A percentile compares a stretch with the other conserved stretches of the same genome.
Conservation (phyloP, 2,888 invertebrate species). For the Plebejus argus region DNA sequence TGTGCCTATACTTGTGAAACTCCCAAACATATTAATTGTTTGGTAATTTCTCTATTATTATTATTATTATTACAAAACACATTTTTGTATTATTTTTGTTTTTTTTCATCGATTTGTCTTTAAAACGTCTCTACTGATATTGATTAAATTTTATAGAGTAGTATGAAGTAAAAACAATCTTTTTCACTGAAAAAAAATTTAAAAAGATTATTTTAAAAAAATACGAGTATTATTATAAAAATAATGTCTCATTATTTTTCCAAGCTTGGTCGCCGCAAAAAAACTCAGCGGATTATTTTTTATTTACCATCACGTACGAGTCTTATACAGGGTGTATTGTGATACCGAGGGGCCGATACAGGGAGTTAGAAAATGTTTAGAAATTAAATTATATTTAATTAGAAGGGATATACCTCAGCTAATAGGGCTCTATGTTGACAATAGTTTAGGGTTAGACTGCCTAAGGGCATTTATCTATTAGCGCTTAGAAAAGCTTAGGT, state of each 20-base stretch:
- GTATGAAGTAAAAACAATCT: too few species aligned
- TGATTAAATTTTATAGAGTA: too few species aligned
- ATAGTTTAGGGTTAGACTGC: constrained; percentile 15
- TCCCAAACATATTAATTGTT: too few species aligned
- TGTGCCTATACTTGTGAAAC: too few species aligned
- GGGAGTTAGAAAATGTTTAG: constrained; percentile 32
- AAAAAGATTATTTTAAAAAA: too few species aligned
- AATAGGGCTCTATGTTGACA: constrained; percentile 11
- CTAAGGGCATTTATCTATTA: constrained; percentile 10
- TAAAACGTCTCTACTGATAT: too few species aligned
- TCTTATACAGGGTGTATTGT: constrained; percentile 46
- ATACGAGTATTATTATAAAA: too few species aligned
- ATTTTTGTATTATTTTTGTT: too few species aligned
- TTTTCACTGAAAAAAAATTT: too few species aligned
- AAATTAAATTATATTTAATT: constrained; percentile 33
- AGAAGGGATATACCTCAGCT: background rate
- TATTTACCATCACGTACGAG: constrained; percentile 51
- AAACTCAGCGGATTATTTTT: constrained; percentile 51
- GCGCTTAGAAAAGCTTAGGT: constrained; percentile 8
- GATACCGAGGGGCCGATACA: constrained; percentile 46
- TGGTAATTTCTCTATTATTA: too few species aligned
- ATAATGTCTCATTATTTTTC: background rate
- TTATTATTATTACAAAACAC: too few species aligned
- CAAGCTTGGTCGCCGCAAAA: background rate
- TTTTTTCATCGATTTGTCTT: too few species aligned